Evolutionary conservation across 2,888 invertebrate species (phyloP).

Genomic region (Lumbricus terrestris): DNA sequence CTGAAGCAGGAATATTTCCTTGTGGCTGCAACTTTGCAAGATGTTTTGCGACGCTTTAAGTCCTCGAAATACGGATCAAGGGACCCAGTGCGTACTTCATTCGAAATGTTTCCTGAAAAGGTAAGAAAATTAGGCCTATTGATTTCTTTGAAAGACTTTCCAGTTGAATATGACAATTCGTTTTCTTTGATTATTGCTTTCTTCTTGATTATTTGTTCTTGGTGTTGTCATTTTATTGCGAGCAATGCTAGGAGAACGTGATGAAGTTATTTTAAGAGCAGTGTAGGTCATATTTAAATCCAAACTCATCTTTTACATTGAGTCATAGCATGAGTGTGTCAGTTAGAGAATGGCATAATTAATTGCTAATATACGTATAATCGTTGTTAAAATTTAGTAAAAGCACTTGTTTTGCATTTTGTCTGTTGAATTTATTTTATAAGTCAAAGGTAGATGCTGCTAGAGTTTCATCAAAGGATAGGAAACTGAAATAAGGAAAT

Average conservation of each 20-base stretch:
- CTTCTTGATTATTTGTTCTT: neutral
- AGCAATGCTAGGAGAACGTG: neutral
- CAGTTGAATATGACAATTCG: neutral
- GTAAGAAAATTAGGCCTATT: constrained; percentile 61
- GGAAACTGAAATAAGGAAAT: neutral
- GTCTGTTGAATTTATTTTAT: neutral
- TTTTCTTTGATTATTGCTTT: neutral
- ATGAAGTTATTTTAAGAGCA: neutral
- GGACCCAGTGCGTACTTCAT: constrained; percentile 79
- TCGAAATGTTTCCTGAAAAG: constrained; percentile 88
- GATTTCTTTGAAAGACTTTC: neutral
- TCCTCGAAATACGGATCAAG: constrained; percentile 83
- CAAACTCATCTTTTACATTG: neutral
- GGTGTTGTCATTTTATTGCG: neutral
- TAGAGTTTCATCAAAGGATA: neutral
- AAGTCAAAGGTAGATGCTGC: neutral
- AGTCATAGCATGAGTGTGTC: no score
- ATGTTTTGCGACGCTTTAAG: constrained; percentile 94
- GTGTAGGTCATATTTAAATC: neutral
- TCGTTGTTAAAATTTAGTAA: neutral
- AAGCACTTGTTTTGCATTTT: neutral
- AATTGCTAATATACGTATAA: neutral
- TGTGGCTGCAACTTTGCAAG: constrained; percentile 93
- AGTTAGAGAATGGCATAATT: neutral
- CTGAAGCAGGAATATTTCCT: constrained; percentile 99